Evolutionary conservation across 1,140 invertebrate species (phyloP), one percentile per base, ranked within the genome.

Genomic region (Anastatus disparis): DNA sequence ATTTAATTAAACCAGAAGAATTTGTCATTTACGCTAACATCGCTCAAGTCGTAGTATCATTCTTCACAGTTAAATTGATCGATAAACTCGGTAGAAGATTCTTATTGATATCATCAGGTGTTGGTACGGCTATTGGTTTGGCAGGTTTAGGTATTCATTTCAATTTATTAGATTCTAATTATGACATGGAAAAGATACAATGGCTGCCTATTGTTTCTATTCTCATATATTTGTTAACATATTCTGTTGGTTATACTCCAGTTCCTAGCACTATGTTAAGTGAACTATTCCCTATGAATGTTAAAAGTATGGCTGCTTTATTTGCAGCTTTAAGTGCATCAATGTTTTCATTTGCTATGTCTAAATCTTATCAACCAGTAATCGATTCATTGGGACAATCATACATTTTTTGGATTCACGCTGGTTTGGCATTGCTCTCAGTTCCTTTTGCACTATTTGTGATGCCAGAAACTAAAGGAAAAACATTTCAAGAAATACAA

Each of bases 381-480:
- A 94, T 81, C 88, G 87, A 68, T 84, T 87, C 17, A 93, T 93
- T n/a, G 85, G 93, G 73, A 88, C 90, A 76, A 88, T 7, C 82
- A 94, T 12, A 80, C 94, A 7, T 78, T 91, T 2, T 76, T 89
- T 35, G 31, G 4, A 35, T 35, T 35, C 31, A 35, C 31, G 31
- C 31, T 35, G 31, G 4, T 35, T 35, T 20, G 92, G 91, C 0
- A 87, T 86, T 20, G 80, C 80, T 29, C 87, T 87, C 38, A 87
- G 87, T 40, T 87, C 84, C 63, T 68, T 87, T 17, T 83, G 84
- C 48, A 87, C 90, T 67, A 66, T 87, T 42, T 80, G 87, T 9
- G 53, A 90, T 94, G 22, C 93, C 93, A 0, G 94, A 95, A 84
- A 95, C 93, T 0, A 95, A 94, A 82, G 92, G 91, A n/a, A 93